Evolutionary conservation across 2,888 invertebrate species (phyloP).

Genomic region (Eurois occulta): DNA sequence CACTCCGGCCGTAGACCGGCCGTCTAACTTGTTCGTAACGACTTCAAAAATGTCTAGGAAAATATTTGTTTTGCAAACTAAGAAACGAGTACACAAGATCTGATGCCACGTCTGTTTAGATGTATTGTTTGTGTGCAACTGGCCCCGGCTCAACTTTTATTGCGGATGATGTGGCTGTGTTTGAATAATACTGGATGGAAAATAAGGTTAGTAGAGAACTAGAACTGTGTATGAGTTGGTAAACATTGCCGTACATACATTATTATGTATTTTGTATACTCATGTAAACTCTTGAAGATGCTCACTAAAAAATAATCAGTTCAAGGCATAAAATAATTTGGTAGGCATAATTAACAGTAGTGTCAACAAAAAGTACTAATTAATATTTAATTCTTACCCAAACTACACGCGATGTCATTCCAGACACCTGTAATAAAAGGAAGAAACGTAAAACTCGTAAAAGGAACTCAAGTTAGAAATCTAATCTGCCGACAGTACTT

Average conservation of each 20-base stretch:
- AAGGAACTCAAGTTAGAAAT: conserved; percentile 35
- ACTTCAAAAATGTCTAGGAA: conserved; percentile 77
- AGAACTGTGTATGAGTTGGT: no score
- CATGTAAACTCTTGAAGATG: not conserved
- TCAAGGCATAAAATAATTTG: not conserved
- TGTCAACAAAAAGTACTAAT: not conserved
- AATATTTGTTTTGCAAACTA: conserved; percentile 76
- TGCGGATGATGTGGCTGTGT: conserved; percentile 41
- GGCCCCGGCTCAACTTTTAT: conserved; percentile 57
- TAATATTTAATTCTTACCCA: not conserved
- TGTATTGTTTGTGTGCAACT: conserved; percentile 57
- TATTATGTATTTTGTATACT: no score
- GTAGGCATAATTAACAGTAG: not conserved
- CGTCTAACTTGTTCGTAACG: conserved; percentile 77
- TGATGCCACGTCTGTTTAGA: conserved; percentile 60
- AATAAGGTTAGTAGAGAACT: not conserved
- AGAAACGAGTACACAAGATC: conserved; percentile 65
- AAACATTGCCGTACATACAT: not conserved
- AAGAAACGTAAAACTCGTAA: conserved; percentile 33
- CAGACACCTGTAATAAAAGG: conserved; percentile 1
- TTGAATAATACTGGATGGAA: conserved; percentile 21
- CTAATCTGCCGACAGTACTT: conserved; percentile 62
- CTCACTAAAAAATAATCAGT: not conserved
- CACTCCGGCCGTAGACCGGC: conserved; percentile 73
- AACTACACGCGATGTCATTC: not conserved